These are phyloP conservation scores for Phalacrocorax aristotelis DNA, from an alignment of 2,113 vertebrate genomes.

Conservation along the genomic window DNA sequence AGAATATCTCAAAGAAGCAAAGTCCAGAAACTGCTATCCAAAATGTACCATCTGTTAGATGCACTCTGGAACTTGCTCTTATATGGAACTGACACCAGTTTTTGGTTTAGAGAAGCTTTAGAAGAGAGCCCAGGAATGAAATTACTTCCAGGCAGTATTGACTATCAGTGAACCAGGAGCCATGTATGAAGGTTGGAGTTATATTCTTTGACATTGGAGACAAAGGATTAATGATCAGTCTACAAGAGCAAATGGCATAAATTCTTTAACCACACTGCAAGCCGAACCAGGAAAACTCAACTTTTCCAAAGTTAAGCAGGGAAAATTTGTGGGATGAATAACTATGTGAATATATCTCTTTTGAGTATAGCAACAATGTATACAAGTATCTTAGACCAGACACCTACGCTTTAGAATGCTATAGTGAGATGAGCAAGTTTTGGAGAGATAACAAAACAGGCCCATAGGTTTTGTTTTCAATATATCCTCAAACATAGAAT, in stretches of 20 bases:
- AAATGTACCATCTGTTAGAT: neutral
- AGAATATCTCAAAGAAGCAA: neutral
- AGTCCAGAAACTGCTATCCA: neutral
- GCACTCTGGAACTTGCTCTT: neutral
- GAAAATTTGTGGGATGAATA: neutral
- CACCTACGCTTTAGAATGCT: neutral
- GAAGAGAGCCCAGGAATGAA: neutral
- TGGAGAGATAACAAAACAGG: neutral
- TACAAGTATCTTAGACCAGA: neutral
- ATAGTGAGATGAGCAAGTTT: neutral
- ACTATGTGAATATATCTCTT: neutral
- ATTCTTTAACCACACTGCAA: neutral
- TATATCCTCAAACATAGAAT: neutral
- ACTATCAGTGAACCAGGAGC: neutral
- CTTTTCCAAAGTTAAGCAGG: neutral
- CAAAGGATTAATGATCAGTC: neutral
- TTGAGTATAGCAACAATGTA: neutral
- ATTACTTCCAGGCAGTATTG: neutral
- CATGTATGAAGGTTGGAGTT: neutral
- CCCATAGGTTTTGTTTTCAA: neutral
- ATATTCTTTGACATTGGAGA: neutral
- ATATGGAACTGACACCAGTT: accelerated
- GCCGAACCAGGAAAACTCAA: neutral
- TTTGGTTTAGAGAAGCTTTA: neutral
- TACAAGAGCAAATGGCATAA: neutral